These are phyloP conservation scores for Calliscelio sp. DNA, from an alignment of 2,888 invertebrate genomes.

Conservation along the genomic window DNA sequence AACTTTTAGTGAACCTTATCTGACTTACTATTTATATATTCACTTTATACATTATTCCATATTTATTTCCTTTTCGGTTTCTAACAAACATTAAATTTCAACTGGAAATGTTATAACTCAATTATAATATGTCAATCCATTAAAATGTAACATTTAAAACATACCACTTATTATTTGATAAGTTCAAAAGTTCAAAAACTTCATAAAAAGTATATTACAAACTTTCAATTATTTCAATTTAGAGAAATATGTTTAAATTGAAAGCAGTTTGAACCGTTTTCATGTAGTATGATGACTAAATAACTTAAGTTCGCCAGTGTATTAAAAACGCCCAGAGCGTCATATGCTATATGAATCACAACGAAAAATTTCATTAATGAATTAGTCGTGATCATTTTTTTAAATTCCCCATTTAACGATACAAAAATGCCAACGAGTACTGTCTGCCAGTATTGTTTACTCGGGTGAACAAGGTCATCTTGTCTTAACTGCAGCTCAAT, in stretches of 20 bases:
- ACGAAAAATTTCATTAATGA: neutral
- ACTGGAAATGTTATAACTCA: no score
- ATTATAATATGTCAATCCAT: no score
- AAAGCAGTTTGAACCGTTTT: slow-evolving; percentile 5
- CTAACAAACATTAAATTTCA: no score
- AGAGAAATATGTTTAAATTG: neutral
- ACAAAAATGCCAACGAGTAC: neutral
- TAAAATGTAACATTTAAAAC: no score
- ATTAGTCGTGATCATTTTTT: neutral
- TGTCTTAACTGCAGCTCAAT: slow-evolving; percentile 46
- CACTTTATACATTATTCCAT: no score
- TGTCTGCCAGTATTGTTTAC: slow-evolving; percentile 30
- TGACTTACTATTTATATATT: no score
- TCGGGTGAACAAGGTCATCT: slow-evolving; percentile 35
- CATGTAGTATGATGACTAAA: neutral
- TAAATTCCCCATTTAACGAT: neutral
- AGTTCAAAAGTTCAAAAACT: neutral
- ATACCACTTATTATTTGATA: no score
- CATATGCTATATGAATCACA: no score
- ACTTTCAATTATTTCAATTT: slow-evolving; percentile 10
- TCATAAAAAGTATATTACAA: neutral
- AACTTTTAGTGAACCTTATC: no score
- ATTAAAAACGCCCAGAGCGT: neutral
- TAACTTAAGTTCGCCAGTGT: neutral
- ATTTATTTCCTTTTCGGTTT: no score